phyloP scores from a whole-genome alignment of 1,140 invertebrate species.

The Cyrtorhinus lividipennis region DNA sequence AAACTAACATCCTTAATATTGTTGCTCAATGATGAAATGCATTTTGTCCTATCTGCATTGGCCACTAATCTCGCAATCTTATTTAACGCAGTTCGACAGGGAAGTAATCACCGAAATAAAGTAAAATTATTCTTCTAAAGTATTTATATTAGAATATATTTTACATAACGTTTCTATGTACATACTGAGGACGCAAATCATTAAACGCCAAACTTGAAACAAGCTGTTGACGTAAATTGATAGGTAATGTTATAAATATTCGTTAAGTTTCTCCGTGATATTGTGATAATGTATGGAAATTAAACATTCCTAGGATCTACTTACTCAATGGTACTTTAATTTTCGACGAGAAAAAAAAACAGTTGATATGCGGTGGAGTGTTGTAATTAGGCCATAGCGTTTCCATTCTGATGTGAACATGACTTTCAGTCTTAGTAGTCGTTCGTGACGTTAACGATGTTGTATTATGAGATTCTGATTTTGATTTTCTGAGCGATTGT shows the following conservation, averaged over 20 bases:
- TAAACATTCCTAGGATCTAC: slow-evolving; percentile 3
- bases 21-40: slow-evolving; percentile 1
- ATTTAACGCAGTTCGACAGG: slow-evolving; percentile 7
- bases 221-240: too few species aligned
- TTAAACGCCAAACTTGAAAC: background rate
- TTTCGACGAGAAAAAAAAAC: background rate
- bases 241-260: too few species aligned
- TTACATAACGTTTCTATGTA: slow-evolving; percentile 15
- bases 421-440: too few species aligned
- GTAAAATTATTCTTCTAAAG: slow-evolving; percentile 20
- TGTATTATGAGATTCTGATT: too few species aligned
- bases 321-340: background rate
- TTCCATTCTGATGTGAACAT: too few species aligned
- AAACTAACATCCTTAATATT: background rate
- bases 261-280: too few species aligned
- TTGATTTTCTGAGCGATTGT: too few species aligned
- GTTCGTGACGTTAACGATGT: too few species aligned
- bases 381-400: too few species aligned
- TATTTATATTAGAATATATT: slow-evolving; percentile 19
- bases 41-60: background rate
- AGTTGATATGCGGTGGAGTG: background rate
- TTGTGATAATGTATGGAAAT: background rate
- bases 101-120: background rate
- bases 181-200: background rate
- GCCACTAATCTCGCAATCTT: background rate